Conservation (phyloP, 2,888 invertebrate genomes). For the Creontiades dilutus region DNA sequence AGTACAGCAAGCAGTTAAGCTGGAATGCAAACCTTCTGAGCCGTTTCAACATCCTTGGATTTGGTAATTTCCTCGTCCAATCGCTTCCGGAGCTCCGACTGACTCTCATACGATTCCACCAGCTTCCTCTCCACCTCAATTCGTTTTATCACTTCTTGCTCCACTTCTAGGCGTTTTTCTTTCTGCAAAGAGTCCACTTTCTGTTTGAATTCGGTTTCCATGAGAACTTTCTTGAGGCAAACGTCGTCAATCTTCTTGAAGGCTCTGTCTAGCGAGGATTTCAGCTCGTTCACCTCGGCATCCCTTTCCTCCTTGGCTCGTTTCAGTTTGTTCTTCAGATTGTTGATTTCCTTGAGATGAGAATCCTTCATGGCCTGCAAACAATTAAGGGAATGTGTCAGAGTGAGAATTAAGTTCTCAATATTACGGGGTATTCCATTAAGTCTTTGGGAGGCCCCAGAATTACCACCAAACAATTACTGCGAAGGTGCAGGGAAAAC, state of each 20-base stretch:
- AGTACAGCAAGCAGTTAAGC: background rate
- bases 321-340: constrained; percentile 70
- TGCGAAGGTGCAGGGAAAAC: too few relatives aligned
- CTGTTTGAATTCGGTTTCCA: constrained; percentile 74
- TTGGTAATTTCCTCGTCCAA: constrained; percentile 72
- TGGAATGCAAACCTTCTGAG: constrained; percentile 70
- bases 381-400: background rate
- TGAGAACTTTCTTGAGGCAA: constrained; percentile 54
- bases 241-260: constrained; percentile 72
- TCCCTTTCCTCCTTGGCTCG: constrained; percentile 80
- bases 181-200: constrained; percentile 72
- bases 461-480: too few relatives aligned
- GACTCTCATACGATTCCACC: constrained; percentile 70
- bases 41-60: constrained; percentile 68
- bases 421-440: too few relatives aligned
- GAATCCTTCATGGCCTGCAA: constrained; percentile 61
- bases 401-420: background rate
- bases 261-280: constrained; percentile 53
- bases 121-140: constrained; percentile 74
- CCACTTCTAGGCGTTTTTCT: constrained; percentile 72
- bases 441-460: too few relatives aligned
- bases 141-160: constrained; percentile 71
- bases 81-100: constrained; percentile 66
- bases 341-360: constrained; percentile 63
- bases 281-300: constrained; percentile 79